Conservation (phyloP, 2,888 invertebrate species). For the Drosophila maculinotata region DNA sequence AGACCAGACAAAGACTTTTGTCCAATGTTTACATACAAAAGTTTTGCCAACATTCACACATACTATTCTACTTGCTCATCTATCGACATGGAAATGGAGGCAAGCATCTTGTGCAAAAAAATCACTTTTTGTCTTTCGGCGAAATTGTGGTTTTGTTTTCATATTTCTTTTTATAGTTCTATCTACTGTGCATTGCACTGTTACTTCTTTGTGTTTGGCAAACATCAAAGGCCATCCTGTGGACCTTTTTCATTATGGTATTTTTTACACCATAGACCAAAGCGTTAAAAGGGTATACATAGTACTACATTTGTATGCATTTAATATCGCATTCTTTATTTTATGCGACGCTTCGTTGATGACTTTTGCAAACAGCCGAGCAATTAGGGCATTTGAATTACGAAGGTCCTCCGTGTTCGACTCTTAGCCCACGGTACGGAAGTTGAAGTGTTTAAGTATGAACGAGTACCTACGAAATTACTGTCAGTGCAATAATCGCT, state of each 20-base stretch:
- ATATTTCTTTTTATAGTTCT: constrained; percentile 60
- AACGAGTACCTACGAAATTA: too few relatives aligned
- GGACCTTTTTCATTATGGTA: constrained; percentile 67
- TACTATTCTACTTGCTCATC: constrained; percentile 20
- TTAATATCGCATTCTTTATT: constrained; percentile 5
- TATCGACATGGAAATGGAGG: constrained; percentile 42
- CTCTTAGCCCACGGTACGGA: too few relatives aligned
- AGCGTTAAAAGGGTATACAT: constrained; percentile 29
- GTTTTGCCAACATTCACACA: constrained; percentile 15
- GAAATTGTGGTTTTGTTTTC: constrained; percentile 62
- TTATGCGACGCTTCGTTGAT: not conserved
- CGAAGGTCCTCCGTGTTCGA: too few relatives aligned
- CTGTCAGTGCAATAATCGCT: too few relatives aligned
- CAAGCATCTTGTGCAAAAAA: constrained; percentile 48
- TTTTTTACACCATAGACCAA: constrained; percentile 42
- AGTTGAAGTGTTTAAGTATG: too few relatives aligned
- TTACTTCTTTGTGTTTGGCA: constrained; percentile 66
- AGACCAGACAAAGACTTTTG: constrained; percentile 40
- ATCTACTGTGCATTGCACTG: constrained; percentile 42
- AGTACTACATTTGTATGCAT: not conserved
- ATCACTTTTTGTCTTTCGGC: constrained; percentile 62
- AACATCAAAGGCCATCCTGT: constrained; percentile 69
- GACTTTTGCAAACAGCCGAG: too few relatives aligned
- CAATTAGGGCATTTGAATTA: too few relatives aligned
- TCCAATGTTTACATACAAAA: constrained; percentile 35